Evolutionary conservation across 2,888 invertebrate species (phyloP).

Genomic region (Nomada lathburiana): DNA sequence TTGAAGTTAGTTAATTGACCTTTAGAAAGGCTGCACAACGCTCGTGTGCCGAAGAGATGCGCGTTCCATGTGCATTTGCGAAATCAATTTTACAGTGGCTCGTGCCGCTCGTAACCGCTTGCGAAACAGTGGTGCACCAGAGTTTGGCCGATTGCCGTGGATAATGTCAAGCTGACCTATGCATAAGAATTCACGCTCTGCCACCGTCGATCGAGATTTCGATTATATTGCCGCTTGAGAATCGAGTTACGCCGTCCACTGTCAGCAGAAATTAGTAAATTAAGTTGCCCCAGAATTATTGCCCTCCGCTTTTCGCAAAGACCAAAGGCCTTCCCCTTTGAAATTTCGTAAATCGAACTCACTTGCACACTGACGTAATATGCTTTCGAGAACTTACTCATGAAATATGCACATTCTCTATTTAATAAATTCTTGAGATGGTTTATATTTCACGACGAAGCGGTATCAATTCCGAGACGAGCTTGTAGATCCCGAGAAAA

Average conservation of each 20-base stretch:
- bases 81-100: conserved; percentile 56
- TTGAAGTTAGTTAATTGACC: conserved; percentile 7
- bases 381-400: no score
- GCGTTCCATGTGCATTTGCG: conserved; percentile 34
- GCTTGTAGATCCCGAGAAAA: background rate
- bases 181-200: conserved; percentile 42
- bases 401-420: no score
- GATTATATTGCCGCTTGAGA: conserved; percentile 26
- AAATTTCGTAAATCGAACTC: background rate
- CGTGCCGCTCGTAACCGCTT: conserved; percentile 55
- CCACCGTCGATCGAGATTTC: conserved; percentile 31
- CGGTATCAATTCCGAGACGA: background rate
- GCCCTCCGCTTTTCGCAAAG: no score
- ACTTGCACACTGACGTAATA: background rate
- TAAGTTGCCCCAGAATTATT: background rate
- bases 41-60: background rate
- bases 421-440: background rate
- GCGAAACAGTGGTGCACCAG: conserved; percentile 46
- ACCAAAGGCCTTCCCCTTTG: background rate
- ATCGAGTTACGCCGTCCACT: conserved; percentile 11
- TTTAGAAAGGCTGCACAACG: conserved; percentile 7
- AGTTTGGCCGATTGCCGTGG: conserved; percentile 47
- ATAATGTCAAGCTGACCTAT: conserved; percentile 61
- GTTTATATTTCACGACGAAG: no score
- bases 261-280: conserved; percentile 16